phyloP scores from a whole-genome alignment of 2,888 invertebrate species.

The Tetramorium bicarinatum region DNA sequence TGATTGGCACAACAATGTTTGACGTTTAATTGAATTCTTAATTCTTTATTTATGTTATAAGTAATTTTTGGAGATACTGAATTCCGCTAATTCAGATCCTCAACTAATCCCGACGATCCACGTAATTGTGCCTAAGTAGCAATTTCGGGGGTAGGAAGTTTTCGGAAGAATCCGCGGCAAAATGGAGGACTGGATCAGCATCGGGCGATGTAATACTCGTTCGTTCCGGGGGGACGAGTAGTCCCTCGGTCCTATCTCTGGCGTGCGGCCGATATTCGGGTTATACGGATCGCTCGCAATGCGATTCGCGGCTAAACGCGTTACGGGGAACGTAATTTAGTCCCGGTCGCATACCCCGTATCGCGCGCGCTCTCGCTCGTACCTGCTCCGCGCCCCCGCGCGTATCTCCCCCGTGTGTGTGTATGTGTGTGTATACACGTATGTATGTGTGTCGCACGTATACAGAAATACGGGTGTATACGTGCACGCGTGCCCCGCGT shows the following conservation, averaged over 20 bases:
- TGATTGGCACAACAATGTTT: background rate
- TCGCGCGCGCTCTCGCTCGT: conserved; percentile 67
- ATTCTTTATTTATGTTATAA: background rate
- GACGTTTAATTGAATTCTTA: background rate
- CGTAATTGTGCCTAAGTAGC: conserved; percentile 8
- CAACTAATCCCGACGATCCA: background rate
- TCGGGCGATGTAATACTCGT: conserved; percentile 68
- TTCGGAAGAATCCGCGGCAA: conserved; percentile 56
- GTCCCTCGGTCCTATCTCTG: conserved; percentile 73
- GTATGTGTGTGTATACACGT: conserved; percentile 48
- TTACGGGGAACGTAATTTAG: conserved; percentile 85
- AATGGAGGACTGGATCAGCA: conserved; percentile 62
- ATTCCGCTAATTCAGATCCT: background rate
- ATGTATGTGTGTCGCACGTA: conserved; percentile 58
- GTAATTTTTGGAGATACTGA: background rate
- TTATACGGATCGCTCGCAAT: conserved; percentile 84
- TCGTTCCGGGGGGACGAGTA: conserved; percentile 64
- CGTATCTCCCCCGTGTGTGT: conserved; percentile 67
- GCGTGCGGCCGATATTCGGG: conserved; percentile 82
- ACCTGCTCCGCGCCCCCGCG: conserved; percentile 54
- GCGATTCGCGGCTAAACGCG: conserved; percentile 85
- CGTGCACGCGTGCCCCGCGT: conserved; percentile 78
- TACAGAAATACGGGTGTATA: conserved; percentile 35
- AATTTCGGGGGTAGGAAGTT: conserved; percentile 22
- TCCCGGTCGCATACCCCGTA: conserved; percentile 78